Conservation (phyloP, 2,113 vertebrate species). For the Panthera leo region DNA sequence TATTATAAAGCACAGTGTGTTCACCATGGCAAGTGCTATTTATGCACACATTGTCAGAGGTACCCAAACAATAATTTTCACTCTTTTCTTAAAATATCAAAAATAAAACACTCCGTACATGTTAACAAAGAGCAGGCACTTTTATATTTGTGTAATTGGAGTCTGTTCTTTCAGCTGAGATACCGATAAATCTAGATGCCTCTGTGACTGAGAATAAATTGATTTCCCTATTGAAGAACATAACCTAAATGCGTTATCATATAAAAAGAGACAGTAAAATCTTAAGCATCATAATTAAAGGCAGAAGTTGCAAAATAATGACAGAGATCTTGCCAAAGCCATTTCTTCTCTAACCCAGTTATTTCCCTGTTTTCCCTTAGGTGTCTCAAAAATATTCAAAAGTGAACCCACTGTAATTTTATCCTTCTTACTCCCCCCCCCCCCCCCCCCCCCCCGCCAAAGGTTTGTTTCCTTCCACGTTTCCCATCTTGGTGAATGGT, state of each 20-base stretch:
- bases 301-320: neutral
- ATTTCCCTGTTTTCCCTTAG: neutral
- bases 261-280: slow-evolving; percentile 52
- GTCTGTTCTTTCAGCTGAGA: slow-evolving; percentile 40
- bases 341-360: neutral
- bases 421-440: neutral
- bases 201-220: neutral
- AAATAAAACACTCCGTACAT: slow-evolving; percentile 32
- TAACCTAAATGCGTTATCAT: neutral
- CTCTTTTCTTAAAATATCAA: slow-evolving; percentile 20
- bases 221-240: slow-evolving; percentile 52
- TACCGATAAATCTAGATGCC: neutral
- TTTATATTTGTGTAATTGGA: neutral
- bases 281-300: slow-evolving; percentile 29
- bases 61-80: slow-evolving; percentile 19
- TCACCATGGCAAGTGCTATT: neutral
- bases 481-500: neutral
- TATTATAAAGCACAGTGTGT: slow-evolving; percentile 53
- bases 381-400: neutral
- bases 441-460: neutral
- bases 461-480: neutral
- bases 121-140: slow-evolving; percentile 18
- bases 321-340: neutral
- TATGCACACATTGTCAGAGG: neutral
- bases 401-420: neutral